A percentile compares a stretch with the other conserved stretches of the same genome.
Evolutionary conservation across 2,113 vertebrate genomes (phyloP).

Genomic region (Salminus brasiliensis): DNA sequence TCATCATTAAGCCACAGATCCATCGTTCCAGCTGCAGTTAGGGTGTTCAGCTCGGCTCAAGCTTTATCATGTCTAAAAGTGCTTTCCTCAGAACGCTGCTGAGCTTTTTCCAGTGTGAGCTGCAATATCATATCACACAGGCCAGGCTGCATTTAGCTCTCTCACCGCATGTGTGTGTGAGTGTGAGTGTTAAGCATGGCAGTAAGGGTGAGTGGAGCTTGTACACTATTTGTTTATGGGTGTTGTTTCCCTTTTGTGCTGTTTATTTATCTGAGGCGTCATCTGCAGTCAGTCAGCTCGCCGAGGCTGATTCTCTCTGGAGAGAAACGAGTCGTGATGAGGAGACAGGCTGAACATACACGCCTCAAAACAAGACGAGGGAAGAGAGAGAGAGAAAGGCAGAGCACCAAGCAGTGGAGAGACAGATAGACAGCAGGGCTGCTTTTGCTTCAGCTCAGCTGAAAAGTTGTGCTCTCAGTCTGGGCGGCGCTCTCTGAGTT

Average conservation of each 20-base stretch:
- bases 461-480: not conserved
- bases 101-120: not conserved
- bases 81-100: not conserved
- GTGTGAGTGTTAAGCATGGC: not conserved
- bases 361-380: not conserved
- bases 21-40: too few species aligned
- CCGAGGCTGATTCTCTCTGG: not conserved
- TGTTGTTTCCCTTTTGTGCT: not conserved
- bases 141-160: not conserved
- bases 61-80: not conserved
- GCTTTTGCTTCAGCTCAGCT: not conserved
- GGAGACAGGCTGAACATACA: constrained; percentile 2
- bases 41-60: too few species aligned
- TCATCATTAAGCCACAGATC: too few species aligned
- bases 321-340: not conserved
- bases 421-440: constrained; percentile 13
- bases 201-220: constrained; percentile 35
- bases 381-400: too few species aligned
- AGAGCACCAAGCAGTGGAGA: not conserved
- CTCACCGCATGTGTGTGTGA: not conserved
- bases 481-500: too few species aligned
- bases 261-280: constrained; percentile 35
- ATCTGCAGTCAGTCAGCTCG: constrained; percentile 23
- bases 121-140: not conserved
- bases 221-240: constrained; percentile 8